phyloP scores from a whole-genome alignment of 2,797 vertebrate species.

The Ptychadena robeensis region DNA sequence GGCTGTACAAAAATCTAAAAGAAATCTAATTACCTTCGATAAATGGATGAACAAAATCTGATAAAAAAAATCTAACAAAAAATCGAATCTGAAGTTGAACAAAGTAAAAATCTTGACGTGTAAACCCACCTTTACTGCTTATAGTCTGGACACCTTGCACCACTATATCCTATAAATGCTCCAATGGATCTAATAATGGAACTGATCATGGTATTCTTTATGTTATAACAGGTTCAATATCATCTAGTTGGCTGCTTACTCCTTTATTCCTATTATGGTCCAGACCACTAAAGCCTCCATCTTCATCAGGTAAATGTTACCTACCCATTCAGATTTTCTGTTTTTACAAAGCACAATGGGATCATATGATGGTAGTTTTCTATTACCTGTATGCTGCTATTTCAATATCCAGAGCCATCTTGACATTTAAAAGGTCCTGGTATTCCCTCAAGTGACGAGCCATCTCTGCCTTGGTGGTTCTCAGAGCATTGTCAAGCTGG shows the following conservation, averaged over 20 bases:
- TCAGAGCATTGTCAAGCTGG: conserved; percentile 81
- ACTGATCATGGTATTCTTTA: neutral
- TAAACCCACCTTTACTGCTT: too few species aligned
- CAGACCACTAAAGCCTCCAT: neutral
- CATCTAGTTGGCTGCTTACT: too few species aligned
- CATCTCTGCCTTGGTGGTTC: conserved; percentile 87
- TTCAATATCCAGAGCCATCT: conserved; percentile 65
- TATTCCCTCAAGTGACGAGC: conserved; percentile 85
- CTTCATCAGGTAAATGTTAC: neutral
- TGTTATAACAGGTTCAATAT: neutral
- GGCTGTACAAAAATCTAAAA: too few species aligned
- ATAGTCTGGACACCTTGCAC: too few species aligned
- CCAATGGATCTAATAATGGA: too few species aligned
- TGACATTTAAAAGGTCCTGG: conserved; percentile 80
- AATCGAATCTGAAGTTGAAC: too few species aligned
- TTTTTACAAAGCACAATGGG: neutral
- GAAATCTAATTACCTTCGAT: too few species aligned
- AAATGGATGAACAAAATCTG: too few species aligned
- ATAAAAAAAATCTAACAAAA: too few species aligned
- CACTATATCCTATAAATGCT: too few species aligned
- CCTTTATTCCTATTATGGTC: neutral
- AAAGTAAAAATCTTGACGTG: too few species aligned
- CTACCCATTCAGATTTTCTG: neutral
- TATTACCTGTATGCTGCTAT: conserved; percentile 80
- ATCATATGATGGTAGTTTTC: neutral